Percentiles rank a stretch among this genome's conserved stretches.
Conservation (phyloP, 2,888 invertebrate species). For the Romanomermis culicivorax region DNA sequence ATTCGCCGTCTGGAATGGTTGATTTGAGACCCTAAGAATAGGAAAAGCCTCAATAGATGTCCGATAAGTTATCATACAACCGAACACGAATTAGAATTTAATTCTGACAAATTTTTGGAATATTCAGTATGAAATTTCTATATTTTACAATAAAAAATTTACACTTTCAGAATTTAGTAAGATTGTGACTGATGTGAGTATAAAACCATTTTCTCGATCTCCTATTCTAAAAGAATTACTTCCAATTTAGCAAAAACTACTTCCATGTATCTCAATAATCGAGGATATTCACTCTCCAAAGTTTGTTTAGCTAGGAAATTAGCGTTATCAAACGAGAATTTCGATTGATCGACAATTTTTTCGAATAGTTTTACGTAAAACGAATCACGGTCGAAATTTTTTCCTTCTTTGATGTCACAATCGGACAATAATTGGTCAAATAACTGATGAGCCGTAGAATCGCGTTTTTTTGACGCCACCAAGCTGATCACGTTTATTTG, state of each 20-base stretch:
- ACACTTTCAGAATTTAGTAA: too few species aligned
- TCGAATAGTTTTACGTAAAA: conserved; percentile 5
- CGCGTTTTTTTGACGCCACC: conserved; percentile 36
- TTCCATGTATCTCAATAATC: conserved; percentile 54
- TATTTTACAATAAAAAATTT: too few species aligned
- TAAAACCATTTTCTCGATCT: too few species aligned
- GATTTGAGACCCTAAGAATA: too few species aligned
- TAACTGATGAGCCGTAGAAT: conserved; percentile 34
- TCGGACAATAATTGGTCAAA: too few species aligned
- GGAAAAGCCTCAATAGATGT: too few species aligned
- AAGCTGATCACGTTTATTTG: conserved; percentile 33
- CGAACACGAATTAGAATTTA: too few species aligned
- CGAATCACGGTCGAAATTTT: background rate
- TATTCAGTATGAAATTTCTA: too few species aligned
- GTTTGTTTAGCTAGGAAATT: conserved; percentile 45
- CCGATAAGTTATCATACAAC: too few species aligned
- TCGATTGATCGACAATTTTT: background rate
- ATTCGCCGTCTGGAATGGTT: conserved; percentile 13
- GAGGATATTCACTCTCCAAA: conserved; percentile 66
- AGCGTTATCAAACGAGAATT: background rate
- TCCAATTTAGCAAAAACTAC: conserved; percentile 31
- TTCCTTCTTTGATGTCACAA: too few species aligned
- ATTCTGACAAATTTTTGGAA: too few species aligned
- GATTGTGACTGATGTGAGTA: too few species aligned
- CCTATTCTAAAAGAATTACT: background rate